Base-by-base conservation (phyloP, 2,113 vertebrate species). In the Zosterops borbonicus region DNA sequence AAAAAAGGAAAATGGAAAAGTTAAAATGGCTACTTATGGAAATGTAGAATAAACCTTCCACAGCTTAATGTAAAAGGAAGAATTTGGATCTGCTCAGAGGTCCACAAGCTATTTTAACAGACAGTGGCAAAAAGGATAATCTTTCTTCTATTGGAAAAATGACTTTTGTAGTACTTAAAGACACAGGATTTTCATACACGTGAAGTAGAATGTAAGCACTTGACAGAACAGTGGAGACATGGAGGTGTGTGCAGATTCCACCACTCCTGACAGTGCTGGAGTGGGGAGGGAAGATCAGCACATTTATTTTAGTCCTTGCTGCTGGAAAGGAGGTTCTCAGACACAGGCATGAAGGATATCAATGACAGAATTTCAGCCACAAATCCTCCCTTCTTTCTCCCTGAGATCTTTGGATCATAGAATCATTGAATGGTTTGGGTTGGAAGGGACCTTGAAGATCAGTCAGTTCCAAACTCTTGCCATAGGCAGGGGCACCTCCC, bases 1-100 rank as follows among this genome's bases (percentile, higher is more conserved):
- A 95, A 96, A 84, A 92, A 96, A 93, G 80, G 79, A 96, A 97
- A 95, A 97, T 92, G 92, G 94, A 96, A 96, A 95, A 90, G 83
- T 81, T 90, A 97, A 96, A 92, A 96, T 70, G 79, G 83, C 88
- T 93, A 63, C 95, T 94, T 92, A 93, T 78, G 83, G 62, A 96
- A 96, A 93, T 58, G 73, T 96, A 95, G 90, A 96, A 90, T 87
- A 96, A 96, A 89, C 76, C 76, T 88, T 88, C 20, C 16, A 46
- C 25, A 81, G 60, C 50, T 84, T 84, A 90, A 93, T 18, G 52
- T 87, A 78, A 78, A 95, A 74, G 49, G 60, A 89, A 90, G 71
- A 83, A 94, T 90, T 86, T 86, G 83, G 39, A 86, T 81, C 39
- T 93, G n/a, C 60, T 88, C 9, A 24, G 20, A 81, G 47, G 7